phyloP scores from a whole-genome alignment of 2,113 vertebrate genomes.

The Callithrix jacchus region DNA sequence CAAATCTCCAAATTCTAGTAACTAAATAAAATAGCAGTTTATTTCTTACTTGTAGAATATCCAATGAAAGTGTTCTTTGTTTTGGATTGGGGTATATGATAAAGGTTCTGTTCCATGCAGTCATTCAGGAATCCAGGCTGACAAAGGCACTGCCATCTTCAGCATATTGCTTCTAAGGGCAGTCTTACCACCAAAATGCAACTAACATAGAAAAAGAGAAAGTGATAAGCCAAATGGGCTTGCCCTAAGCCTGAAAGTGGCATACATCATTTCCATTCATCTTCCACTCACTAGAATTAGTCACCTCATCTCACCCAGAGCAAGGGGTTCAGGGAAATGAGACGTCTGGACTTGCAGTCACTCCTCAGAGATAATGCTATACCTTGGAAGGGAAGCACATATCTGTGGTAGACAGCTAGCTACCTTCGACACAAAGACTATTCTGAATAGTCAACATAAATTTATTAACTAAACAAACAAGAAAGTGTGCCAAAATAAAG shows the following conservation, averaged over 20 bases:
- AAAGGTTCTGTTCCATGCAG: rapidly evolving
- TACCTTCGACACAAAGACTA: background rate
- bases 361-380: background rate
- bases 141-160: background rate
- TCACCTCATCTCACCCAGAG: background rate
- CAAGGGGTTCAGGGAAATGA: background rate
- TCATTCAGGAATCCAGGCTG: background rate
- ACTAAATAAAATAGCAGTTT: background rate
- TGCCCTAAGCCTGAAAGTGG: background rate
- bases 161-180: background rate
- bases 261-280: background rate
- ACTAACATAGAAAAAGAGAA: background rate
- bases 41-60: background rate
- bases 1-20: background rate
- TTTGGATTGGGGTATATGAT: rapidly evolving
- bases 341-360: background rate
- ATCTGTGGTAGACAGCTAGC: background rate
- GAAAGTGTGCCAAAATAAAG: background rate
- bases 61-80: background rate
- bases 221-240: background rate
- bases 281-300: background rate
- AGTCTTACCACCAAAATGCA: background rate
- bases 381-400: background rate
- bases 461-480: background rate
- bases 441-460: background rate